phyloP scores from a whole-genome alignment of 1,140 invertebrate species.

The Cydia strobilella region DNA sequence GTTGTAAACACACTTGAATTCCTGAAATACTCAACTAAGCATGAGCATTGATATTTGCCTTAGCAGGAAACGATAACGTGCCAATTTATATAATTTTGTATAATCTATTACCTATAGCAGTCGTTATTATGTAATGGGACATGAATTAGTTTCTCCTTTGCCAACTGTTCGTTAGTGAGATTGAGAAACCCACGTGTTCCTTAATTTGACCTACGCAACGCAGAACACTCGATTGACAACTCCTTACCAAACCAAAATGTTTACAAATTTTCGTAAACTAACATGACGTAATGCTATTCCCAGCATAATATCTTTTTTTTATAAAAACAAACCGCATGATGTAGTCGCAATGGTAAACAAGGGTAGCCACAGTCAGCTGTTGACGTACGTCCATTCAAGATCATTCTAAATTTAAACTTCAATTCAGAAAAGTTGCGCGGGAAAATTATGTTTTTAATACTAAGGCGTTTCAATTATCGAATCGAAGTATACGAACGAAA shows the following conservation, averaged over 20 bases:
- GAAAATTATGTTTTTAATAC: neutral
- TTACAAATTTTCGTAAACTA: neutral
- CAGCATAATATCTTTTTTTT: neutral
- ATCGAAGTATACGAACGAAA: neutral
- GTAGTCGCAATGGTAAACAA: conserved; percentile 38
- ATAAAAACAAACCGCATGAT: conserved; percentile 32
- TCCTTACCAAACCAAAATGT: neutral
- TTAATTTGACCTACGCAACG: neutral
- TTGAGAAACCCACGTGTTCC: neutral
- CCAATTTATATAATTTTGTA: conserved; percentile 21
- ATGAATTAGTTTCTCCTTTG: neutral
- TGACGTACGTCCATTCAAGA: conserved; percentile 52
- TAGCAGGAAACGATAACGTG: conserved; percentile 15
- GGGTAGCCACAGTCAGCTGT: conserved; percentile 40
- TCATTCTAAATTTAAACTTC: conserved; percentile 45
- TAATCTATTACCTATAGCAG: neutral
- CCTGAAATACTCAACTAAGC: neutral
- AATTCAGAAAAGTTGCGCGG: conserved; percentile 1
- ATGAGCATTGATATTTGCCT: conserved; percentile 2
- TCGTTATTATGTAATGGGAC: neutral
- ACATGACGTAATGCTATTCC: neutral
- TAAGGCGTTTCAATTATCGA: neutral
- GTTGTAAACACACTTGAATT: neutral
- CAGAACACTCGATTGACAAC: neutral
- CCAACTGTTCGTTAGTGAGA: neutral